Evolutionary conservation across 2,797 vertebrate species (phyloP), one percentile per base, ranked within the genome.

Genomic region (Ctenochaetus hawaiiensis): DNA sequence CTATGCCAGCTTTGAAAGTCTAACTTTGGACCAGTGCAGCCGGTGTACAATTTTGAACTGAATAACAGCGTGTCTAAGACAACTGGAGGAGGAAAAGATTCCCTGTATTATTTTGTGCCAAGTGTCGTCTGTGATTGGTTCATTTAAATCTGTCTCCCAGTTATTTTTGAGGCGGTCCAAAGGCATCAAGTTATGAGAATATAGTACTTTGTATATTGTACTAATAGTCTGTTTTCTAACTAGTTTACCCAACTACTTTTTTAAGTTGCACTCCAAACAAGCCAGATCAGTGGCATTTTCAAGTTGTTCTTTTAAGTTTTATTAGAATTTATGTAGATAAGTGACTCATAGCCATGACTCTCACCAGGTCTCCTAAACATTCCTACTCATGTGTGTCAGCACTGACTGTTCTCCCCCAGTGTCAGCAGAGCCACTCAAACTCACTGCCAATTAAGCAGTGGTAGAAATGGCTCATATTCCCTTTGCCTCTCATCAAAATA

Each of bases 391-490:
- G 72, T 78, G 72, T 83, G 59, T 86, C 52, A 67, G 60, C 57
- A 58, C 77, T 67, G 75, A 79, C 80, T 86, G 74, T 75, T 78
- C 83, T 85, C 57, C 72, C 45, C 48, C 57, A 49, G 47, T 80
- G 75, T 74, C 79, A 75, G 56, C 6, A 3, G n/a, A 66, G 69
- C 70, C 64, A 75, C 78, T 88, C 81, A 86, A 76, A 84, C 80
- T 26, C 26, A 18, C 58, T 76, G 80, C 82, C 74, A 86, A 88
- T 91, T 89, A 88, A 73, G 71, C 72, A 61, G 68, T 11, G 47
- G 49, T 82, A 56, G 66, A 84, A 81, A 82, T 73, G 47, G 51
- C 80, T 85, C 72, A 49, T 78, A 78, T 78, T 81, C 52, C 75
- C 53, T 62, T 62, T 67, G 67, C 56, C 64, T 52, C 51, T 75